Evolutionary conservation across 2,113 vertebrate genomes (phyloP), one percentile per base, ranked within the genome.

Genomic region (Platichthys stellatus): DNA sequence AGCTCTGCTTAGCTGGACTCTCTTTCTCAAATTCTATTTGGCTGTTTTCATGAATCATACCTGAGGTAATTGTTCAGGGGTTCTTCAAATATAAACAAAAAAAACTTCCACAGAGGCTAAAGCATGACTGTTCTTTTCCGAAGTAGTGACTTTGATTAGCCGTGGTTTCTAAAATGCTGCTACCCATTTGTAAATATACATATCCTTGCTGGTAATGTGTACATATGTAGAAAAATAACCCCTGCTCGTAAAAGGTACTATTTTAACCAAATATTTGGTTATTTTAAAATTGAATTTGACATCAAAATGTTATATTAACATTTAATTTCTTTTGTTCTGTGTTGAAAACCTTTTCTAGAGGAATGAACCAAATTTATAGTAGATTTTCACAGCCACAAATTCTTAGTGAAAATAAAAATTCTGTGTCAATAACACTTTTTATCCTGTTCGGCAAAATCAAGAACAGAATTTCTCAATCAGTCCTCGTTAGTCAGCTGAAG

Each of bases 271-370:
- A 84, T 77, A 76, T 78, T 51, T 79, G 84, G 87, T 88, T 86
- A 72, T 82, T 79, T 84, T 13, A 85, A 20, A 87, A 72, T 79
- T 62, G 67, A 83, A 79, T 82, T 68, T 75, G 74, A 77, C 80
- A 86, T 88, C 53, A 72, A 85, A 92, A 93, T 92, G 89, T 92
- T 92, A 91, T 92, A 93, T 93, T 93, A 92, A 92, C 89, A 93
- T 93, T 90, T 86, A 3, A 58, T 83, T 87, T 90, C 51, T 80
- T 80, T 89, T 65, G 69, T 82, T 88, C 64, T 69, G 21, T 74
- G 49, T 90, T 73, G 82, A 87, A 84, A 82, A 20, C 40, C 89
- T 89, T 92, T 92, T 89, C 67, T 88, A 88, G 69, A 80, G 47
- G 61, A 80, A 72, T 71, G 69, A 79, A 69, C 47, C 53, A 75